Evolutionary conservation across 2,888 invertebrate species (phyloP), one percentile per base, ranked within the genome.

Genomic region (Thyatira batis): DNA sequence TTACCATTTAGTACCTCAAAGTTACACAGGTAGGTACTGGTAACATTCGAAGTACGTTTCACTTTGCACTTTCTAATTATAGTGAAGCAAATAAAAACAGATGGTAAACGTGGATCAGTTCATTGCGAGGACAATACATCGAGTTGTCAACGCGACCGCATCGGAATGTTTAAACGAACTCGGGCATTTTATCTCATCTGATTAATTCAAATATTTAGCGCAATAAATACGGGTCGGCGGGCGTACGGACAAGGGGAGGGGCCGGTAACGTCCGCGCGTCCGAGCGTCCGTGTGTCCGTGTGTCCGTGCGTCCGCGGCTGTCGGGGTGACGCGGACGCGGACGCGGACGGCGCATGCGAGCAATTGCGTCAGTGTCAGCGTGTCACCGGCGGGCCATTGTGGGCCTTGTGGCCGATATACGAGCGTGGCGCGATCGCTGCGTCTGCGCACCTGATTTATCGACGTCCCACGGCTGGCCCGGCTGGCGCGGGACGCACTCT

Each of bases 141-240:
- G 85, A 80, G 84, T 82, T 90, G 90, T 91, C 90, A 87, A 74
- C 80, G 85, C 85, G 88, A 87, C 89, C 89, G 88, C 88, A 84
- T 78, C 80, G 90, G 91, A 89, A 91, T 91, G 85, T 78, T 87
- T 85, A 83, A 87, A 82, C 88, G 87, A 84, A 87, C 82, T 78
- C 84, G 82, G 82, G 79, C 86, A 81, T 89, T 90, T 89, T 89
- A 90, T 90, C 89, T 89, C 88, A 86, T 87, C 87, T 89, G 90
- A 90, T 91, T 90, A 91, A 92, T 91, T 91, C 89, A 90, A 88
- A 91, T 89, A 92, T 89, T 91, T 90, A 89, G 84, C 88, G 86
- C 87, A 89, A 89, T 91, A 89, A 91, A 92, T 91, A 88, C 84
- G 70, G 73, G 69, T 65, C 58, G 69, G 72, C 58, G 62, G 61